Evolutionary conservation across 2,888 invertebrate genomes (phyloP).

Genomic region (Rhopalosiphum nymphaeae): DNA sequence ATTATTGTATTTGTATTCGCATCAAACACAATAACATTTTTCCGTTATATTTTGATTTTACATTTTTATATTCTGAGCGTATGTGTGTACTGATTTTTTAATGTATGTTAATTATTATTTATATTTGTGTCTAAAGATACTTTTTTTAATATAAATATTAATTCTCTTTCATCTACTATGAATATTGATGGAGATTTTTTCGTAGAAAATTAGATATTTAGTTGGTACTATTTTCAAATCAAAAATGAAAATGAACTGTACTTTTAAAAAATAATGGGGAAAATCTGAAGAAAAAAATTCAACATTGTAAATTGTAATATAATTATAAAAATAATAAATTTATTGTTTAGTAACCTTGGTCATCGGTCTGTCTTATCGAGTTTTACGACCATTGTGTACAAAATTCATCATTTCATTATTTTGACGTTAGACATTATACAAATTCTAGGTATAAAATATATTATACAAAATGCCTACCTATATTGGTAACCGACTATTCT

Average conservation of each 20-base stretch:
- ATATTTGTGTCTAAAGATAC: background rate
- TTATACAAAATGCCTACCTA: background rate
- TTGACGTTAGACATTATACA: background rate
- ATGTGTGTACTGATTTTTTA: background rate
- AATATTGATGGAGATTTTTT: background rate
- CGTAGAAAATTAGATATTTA: background rate
- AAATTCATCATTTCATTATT: background rate
- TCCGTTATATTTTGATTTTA: background rate
- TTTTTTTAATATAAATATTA: background rate
- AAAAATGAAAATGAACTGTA: too few relatives aligned
- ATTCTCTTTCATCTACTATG: background rate
- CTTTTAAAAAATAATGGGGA: too few relatives aligned
- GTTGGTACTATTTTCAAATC: too few relatives aligned
- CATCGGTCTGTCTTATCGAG: too few relatives aligned
- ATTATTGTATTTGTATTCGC: background rate
- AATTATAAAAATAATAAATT: too few relatives aligned
- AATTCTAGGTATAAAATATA: background rate
- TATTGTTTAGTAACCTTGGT: too few relatives aligned
- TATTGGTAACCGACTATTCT: background rate
- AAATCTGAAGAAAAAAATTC: too few relatives aligned
- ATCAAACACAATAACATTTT: background rate
- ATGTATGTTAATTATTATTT: background rate
- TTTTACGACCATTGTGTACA: background rate
- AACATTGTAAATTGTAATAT: too few relatives aligned
- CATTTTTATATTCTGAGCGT: background rate